Evolutionary conservation across 2,888 invertebrate species (phyloP), one percentile per base, ranked within the genome.

Genomic region (Sialis lutaria): DNA sequence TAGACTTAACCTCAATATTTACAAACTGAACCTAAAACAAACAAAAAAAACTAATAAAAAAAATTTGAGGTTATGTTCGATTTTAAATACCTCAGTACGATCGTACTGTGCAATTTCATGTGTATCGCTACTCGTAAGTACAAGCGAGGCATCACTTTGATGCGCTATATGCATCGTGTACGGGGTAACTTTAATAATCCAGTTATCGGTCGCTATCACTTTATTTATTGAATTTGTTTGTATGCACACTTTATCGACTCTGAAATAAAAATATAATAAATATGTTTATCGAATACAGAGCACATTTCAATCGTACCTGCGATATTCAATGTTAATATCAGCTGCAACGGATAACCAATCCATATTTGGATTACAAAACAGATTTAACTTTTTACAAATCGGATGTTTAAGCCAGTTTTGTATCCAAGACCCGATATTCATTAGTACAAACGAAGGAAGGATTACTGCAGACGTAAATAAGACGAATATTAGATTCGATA

Each of bases 151-250:
- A 62, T 91, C 88, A 54, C 68, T 72, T 62, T 92, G 92, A 60
- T 85, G 83, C 0, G 85, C 78, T 43, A 88, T 64, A 55, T 80
- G 67, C 1, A 92, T 64, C 51, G 67, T 71, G 56, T 91, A 86
- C 39, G 84, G 79, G 0, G 79, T 71, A 1, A 87, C 77, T 65
- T 89, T 88, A 44, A 93, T 74, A 30, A 93, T 76, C 90, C 91
- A 93, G 50, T 82, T 85, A 59, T 86, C 82, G 0, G 90, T 92
- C 0, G 79, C 82, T 42, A 87, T 69, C 33, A 86, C 70, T 56
- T 75, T 79, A 52, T 73, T 75, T 13, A 83, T 72, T 0, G 79
- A 73, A 56, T 77, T 84, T 30, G 80, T 71, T 50, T 75, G 72
- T 50, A 86, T 72, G 30, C 71, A 72, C 41, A 86, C 75, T 60